A percentile compares a stretch with the other conserved stretches of the same genome.
Evolutionary conservation across 1,140 invertebrate genomes (phyloP).

Genomic region (Drosophila sulfurigaster): DNA sequence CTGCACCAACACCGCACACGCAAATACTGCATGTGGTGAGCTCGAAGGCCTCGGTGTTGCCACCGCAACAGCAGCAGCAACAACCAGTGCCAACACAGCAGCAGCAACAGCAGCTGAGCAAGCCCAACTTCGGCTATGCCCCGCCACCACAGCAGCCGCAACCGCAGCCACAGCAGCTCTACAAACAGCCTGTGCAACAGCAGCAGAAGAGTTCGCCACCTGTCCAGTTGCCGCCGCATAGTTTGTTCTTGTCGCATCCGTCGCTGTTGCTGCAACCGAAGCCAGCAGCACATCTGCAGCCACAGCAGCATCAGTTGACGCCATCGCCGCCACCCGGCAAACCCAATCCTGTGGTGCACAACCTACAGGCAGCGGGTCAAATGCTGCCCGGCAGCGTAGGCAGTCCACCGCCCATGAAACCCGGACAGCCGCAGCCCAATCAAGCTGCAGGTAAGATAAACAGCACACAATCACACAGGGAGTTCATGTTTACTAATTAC

Average conservation of each 20-base stretch:
- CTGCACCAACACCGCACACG: conserved; percentile 43
- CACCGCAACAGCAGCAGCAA: conserved; percentile 50
- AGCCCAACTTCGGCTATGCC: conserved; percentile 57
- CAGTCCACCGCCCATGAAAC: conserved; percentile 86
- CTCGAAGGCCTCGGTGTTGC: conserved; percentile 71
- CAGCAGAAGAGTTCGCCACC: conserved; percentile 48
- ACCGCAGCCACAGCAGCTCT: conserved; percentile 54
- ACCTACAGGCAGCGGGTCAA: conserved; percentile 76
- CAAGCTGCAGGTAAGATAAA: conserved; percentile 57
- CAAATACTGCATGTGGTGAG: conserved; percentile 81
- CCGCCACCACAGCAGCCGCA: conserved; percentile 62
- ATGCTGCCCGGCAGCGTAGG: conserved; percentile 86
- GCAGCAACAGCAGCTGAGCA: conserved; percentile 53
- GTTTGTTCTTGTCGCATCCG: conserved; percentile 61
- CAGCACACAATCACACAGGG: neutral
- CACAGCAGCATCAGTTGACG: conserved; percentile 71
- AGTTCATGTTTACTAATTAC: conserved; percentile 18
- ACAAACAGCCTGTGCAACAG: conserved; percentile 48
- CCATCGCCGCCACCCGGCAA: conserved; percentile 65
- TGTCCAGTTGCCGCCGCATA: conserved; percentile 59
- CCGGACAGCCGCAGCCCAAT: conserved; percentile 68
- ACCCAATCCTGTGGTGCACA: conserved; percentile 71
- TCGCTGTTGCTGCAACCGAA: conserved; percentile 72
- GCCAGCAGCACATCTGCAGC: conserved; percentile 62
- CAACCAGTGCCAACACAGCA: conserved; percentile 33